Evolutionary conservation across 2,797 vertebrate genomes (phyloP).

Genomic region (Hapalemur alaotrensis): DNA sequence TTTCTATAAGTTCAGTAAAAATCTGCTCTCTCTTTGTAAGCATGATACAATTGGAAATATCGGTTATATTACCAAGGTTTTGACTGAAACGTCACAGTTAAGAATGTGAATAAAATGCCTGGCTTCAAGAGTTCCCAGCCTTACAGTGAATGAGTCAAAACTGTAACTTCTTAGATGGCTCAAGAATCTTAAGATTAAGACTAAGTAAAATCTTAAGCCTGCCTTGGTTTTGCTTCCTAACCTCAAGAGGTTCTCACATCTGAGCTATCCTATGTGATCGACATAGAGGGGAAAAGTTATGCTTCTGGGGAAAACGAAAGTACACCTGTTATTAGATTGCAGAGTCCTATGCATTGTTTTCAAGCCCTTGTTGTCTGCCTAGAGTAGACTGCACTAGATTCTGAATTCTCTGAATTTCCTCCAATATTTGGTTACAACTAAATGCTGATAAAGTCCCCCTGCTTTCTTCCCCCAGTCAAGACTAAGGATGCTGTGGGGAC

Average conservation of each 20-base stretch:
- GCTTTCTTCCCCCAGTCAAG: background rate
- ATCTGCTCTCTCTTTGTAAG: background rate
- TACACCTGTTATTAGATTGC: background rate
- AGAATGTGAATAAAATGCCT: background rate
- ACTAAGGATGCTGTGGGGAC: background rate
- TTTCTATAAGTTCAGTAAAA: background rate
- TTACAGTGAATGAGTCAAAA: background rate
- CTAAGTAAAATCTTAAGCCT: background rate
- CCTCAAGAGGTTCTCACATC: background rate
- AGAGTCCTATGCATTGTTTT: background rate
- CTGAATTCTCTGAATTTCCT: background rate
- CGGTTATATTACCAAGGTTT: background rate
- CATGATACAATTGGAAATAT: background rate
- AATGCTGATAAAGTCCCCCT: background rate
- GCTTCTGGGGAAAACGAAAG: background rate
- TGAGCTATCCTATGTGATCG: background rate
- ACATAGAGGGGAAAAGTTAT: background rate
- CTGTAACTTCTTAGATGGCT: background rate
- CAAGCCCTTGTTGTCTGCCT: background rate
- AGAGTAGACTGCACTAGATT: background rate
- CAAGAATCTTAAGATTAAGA: background rate
- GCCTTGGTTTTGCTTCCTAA: background rate
- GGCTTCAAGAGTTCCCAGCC: background rate
- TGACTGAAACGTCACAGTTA: background rate
- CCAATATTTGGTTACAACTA: background rate